These are phyloP conservation scores for Artibeus lituratus DNA, from an alignment of 2,797 vertebrate genomes.

Conservation along the genomic window DNA sequence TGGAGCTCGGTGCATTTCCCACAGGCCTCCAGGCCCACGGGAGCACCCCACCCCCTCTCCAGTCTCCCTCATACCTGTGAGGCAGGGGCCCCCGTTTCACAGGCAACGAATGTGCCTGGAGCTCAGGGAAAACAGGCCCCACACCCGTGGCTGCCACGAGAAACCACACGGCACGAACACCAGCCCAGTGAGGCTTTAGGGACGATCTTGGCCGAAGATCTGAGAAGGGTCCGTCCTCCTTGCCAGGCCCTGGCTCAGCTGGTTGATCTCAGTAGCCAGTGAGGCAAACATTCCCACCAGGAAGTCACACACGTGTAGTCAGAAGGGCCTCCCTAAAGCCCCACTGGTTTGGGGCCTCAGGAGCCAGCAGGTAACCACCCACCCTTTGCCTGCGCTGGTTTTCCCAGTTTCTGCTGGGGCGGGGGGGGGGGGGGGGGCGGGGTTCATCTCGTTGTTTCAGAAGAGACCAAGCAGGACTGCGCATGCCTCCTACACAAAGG, in stretches of 20 bases:
- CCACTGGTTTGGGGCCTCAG: accelerated
- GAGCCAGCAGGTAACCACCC: too few species aligned
- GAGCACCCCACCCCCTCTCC: too few species aligned
- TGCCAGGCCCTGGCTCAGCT: neutral
- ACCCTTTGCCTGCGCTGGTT: neutral
- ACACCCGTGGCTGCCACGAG: neutral
- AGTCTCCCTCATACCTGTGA: accelerated
- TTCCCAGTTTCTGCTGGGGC: neutral
- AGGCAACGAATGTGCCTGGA: neutral
- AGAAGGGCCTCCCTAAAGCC: neutral
- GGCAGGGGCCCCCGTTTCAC: neutral
- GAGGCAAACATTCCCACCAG: neutral
- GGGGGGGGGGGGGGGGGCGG: too few species aligned
- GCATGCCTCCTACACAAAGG: accelerated
- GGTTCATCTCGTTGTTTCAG: neutral
- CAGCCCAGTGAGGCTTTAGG: neutral
- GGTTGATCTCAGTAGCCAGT: neutral
- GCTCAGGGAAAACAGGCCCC: neutral
- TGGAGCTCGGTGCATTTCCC: accelerated
- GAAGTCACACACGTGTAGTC: neutral
- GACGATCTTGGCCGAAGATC: neutral
- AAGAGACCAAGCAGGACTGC: neutral
- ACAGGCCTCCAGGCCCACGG: neutral
- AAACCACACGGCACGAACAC: accelerated
- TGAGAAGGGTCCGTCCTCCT: neutral